Evolutionary conservation across 2,797 vertebrate species (phyloP).

Genomic region (Merluccius polli): DNA sequence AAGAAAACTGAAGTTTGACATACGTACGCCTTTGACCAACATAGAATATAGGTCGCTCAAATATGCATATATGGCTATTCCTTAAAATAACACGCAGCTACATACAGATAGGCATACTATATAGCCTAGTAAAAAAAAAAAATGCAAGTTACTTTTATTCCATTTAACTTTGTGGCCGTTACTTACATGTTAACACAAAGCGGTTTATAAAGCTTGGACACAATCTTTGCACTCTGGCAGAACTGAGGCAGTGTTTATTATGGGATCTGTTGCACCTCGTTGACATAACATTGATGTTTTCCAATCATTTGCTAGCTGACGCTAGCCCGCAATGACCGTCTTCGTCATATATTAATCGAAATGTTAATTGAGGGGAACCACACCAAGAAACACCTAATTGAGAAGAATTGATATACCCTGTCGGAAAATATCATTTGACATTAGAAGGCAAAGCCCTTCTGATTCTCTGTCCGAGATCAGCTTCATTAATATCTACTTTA

Average conservation of each 20-base stretch:
- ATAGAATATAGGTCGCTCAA: not conserved
- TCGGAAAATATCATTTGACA: too few relatives aligned
- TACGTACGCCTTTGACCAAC: not conserved
- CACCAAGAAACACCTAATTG: not conserved
- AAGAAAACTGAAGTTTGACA: not conserved
- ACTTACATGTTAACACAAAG: not conserved
- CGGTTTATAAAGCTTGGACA: not conserved
- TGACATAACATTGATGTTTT: not conserved
- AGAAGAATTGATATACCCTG: not conserved
- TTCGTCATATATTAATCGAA: not conserved
- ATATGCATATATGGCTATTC: not conserved
- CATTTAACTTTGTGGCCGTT: too few relatives aligned
- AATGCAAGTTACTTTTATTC: not conserved
- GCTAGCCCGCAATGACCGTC: not conserved
- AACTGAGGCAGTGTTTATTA: not conserved
- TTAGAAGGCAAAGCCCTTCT: too few relatives aligned
- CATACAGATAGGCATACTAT: not conserved
- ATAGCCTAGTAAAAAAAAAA: too few relatives aligned
- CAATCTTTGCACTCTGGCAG: not conserved
- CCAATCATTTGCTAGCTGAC: not conserved
- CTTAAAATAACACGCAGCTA: not conserved
- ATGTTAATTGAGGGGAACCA: not conserved
- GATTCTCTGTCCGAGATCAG: too few relatives aligned
- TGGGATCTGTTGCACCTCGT: not conserved
- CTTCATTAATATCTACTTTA: too few relatives aligned